Evolutionary conservation across 1,140 invertebrate species (phyloP).

Genomic region (Hirudo medicinalis): DNA sequence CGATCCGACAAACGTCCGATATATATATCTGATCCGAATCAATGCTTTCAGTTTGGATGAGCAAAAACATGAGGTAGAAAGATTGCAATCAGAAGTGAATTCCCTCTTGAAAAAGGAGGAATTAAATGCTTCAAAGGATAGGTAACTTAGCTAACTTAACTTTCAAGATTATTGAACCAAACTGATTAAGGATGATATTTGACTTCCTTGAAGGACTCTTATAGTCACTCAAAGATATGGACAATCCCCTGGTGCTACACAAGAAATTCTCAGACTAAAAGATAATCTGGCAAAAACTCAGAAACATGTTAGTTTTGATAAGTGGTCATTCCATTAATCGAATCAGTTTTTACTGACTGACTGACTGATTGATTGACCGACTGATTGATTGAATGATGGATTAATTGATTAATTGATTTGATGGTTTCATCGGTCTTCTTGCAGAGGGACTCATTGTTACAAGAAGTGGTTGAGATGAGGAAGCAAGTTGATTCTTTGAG

Average conservation of each 20-base stretch:
- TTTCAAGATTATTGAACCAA: no score
- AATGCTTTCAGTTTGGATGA: background rate
- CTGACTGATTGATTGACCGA: background rate
- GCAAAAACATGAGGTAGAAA: background rate
- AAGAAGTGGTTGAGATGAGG: background rate
- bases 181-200: background rate
- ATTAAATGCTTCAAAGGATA: no score
- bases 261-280: conserved; percentile 8
- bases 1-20: no score
- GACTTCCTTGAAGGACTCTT: background rate
- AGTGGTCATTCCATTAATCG: background rate
- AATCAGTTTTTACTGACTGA: background rate
- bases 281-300: background rate
- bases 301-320: background rate
- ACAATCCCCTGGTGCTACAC: background rate
- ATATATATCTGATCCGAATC: no score
- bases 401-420: background rate
- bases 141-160: no score
- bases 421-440: background rate
- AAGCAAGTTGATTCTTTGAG: background rate
- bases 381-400: background rate
- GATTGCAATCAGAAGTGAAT: background rate
- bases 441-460: background rate
- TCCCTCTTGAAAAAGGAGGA: no score
- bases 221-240: conserved; percentile 4